Conservation (phyloP, 2,113 vertebrate genomes). For the Thryonomys swinderianus region DNA sequence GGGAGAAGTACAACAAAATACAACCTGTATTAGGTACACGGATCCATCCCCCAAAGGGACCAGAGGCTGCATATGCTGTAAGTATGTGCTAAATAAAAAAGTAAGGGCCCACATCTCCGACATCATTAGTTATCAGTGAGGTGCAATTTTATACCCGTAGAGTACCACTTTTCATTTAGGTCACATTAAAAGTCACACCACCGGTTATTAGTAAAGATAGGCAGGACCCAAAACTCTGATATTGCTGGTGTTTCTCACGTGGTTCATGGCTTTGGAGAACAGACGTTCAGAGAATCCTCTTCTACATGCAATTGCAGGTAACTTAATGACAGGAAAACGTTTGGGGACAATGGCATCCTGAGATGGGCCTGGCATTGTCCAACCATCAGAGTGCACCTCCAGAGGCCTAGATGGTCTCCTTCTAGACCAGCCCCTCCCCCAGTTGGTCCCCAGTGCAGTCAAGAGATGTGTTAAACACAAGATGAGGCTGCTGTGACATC, state of each 20-base stretch:
- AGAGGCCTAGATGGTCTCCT: neutral
- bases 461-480: neutral
- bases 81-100: neutral
- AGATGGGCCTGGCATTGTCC: too few relatives aligned
- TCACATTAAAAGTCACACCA: neutral
- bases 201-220: neutral
- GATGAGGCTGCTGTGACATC: accelerated
- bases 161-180: neutral
- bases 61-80: neutral
- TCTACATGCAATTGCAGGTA: neutral
- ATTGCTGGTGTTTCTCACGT: too few relatives aligned
- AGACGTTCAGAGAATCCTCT: neutral
- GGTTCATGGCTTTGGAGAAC: neutral
- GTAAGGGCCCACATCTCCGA: neutral
- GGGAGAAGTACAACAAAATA: neutral
- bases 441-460: too few relatives aligned
- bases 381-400: too few relatives aligned
- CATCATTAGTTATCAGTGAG: neutral
- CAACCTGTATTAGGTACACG: neutral
- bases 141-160: neutral
- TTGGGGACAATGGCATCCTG: neutral
- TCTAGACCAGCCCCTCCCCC: neutral
- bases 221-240: neutral
- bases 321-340: neutral
- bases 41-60: neutral